phyloP scores from a whole-genome alignment of 2,113 vertebrate species.

The Halcyon senegalensis region DNA sequence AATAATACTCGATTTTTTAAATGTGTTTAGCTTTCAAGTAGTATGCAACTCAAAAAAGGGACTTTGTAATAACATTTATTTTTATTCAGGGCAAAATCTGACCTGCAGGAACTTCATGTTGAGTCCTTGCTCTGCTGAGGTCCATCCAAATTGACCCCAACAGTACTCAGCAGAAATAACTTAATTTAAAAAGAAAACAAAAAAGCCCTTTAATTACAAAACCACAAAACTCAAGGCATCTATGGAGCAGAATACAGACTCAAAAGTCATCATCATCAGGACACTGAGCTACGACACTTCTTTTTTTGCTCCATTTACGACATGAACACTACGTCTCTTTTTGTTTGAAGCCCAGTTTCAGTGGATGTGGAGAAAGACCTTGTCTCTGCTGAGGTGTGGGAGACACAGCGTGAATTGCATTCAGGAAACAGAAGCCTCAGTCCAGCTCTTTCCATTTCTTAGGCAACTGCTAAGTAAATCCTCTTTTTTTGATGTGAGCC shows the following conservation, averaged over 20 bases:
- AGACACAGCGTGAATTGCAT: not conserved
- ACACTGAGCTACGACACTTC: not conserved
- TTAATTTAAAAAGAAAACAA: not conserved
- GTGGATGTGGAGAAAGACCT: not conserved
- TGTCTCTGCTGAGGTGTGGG: not conserved
- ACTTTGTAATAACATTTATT: not conserved
- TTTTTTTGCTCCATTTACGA: not conserved
- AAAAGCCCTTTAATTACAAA: not conserved
- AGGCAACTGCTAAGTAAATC: not conserved
- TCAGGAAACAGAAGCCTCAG: not conserved
- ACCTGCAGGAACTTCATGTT: not conserved
- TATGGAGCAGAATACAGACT: not conserved
- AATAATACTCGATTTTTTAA: not conserved
- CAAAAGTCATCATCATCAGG: not conserved
- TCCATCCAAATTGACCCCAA: not conserved
- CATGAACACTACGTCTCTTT: not conserved
- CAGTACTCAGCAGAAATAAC: not conserved
- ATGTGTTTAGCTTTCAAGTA: not conserved
- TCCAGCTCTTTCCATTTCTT: not conserved
- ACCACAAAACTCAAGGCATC: not conserved
- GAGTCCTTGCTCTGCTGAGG: not conserved
- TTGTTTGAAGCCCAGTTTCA: not conserved
- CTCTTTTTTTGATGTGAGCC: not conserved
- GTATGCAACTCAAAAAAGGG: not conserved
- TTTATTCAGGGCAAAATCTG: not conserved